Conservation (phyloP, 2,888 invertebrate genomes). For the Mythimna pallens region DNA sequence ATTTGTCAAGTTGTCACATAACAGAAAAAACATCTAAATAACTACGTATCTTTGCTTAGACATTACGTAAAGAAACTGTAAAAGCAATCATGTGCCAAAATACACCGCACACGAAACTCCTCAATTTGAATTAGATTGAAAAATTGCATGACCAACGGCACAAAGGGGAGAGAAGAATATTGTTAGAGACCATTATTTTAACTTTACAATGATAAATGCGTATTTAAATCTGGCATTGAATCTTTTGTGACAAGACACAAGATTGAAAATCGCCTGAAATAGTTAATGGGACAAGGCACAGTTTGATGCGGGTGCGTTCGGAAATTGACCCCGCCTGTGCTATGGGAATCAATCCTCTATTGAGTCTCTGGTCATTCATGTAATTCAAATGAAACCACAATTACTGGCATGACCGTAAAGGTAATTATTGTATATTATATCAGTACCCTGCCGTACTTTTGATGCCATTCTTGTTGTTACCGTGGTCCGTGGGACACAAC, state of each 20-base stretch:
- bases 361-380: constrained; percentile 56
- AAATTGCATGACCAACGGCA: constrained; percentile 83
- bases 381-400: constrained; percentile 58
- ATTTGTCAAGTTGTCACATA: constrained; percentile 35
- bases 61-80: constrained; percentile 55
- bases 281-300: constrained; percentile 31
- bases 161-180: constrained; percentile 63
- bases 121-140: constrained; percentile 82
- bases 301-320: constrained; percentile 78
- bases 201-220: constrained; percentile 60
- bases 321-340: constrained; percentile 76
- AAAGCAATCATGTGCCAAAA: constrained; percentile 59
- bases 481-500: neutral
- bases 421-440: constrained; percentile 40
- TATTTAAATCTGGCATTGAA: constrained; percentile 56
- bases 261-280: constrained; percentile 65
- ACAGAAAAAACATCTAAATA: constrained; percentile 42
- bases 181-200: constrained; percentile 65
- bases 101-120: constrained; percentile 64
- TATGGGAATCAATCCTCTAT: constrained; percentile 65
- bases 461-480: constrained; percentile 8
- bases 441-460: constrained; percentile 20
- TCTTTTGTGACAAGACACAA: constrained; percentile 66
- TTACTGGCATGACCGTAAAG: constrained; percentile 37
- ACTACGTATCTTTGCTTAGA: constrained; percentile 8